These are phyloP conservation scores for Sebastes dallii DNA, from an alignment of 2,797 vertebrate species.

Conservation along the genomic window DNA sequence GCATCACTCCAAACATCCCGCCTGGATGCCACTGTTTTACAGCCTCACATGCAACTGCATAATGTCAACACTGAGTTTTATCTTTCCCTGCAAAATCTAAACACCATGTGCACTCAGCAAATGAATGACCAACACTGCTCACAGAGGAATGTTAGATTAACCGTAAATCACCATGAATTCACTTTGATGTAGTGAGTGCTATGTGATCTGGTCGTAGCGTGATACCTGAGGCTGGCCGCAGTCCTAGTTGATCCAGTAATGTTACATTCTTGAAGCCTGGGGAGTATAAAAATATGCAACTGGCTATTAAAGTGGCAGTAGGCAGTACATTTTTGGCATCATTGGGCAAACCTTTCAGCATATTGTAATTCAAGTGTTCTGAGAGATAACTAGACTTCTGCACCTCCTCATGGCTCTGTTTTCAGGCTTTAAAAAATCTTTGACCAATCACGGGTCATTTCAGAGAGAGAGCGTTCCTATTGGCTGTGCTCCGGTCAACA, in stretches of 20 bases:
- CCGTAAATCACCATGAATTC: background rate
- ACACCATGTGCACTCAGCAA: background rate
- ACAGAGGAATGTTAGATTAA: background rate
- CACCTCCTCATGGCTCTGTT: too few species aligned
- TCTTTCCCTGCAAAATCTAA: constrained; percentile 10
- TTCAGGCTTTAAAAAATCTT: too few species aligned
- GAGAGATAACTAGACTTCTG: too few species aligned
- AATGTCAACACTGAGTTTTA: constrained; percentile 43
- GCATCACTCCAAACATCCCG: constrained; percentile 57
- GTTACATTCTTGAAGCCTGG: background rate
- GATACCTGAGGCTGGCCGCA: background rate
- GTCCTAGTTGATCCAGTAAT: background rate
- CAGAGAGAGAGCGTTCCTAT: too few species aligned
- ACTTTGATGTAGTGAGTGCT: background rate
- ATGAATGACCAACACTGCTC: background rate
- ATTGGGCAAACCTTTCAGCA: too few species aligned
- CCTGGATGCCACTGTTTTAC: constrained; percentile 38
- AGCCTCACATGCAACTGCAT: constrained; percentile 52
- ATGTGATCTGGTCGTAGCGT: background rate
- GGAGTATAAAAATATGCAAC: background rate
- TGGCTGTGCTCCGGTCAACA: too few species aligned
- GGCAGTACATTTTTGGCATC: too few species aligned
- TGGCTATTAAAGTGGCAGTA: too few species aligned
- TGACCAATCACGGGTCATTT: too few species aligned
- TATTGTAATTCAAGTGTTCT: too few species aligned